Evolutionary conservation across 2,113 vertebrate species (phyloP).

Genomic region (Steatornis caripensis): DNA sequence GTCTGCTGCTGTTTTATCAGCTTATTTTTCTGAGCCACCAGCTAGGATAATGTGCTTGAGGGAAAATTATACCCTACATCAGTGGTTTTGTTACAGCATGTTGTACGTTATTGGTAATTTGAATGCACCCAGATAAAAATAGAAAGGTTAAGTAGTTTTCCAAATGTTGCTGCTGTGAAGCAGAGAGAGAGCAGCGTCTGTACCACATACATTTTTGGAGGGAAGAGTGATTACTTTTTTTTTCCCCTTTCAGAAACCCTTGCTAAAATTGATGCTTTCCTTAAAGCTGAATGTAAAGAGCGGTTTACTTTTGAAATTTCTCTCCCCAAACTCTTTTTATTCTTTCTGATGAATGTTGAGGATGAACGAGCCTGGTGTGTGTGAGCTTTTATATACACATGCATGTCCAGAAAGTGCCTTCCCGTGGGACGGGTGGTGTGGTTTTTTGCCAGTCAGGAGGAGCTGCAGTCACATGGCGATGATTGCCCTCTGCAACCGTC

Average conservation of each 20-base stretch:
- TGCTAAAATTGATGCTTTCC: background rate
- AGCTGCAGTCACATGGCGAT: background rate
- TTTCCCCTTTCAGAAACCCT: background rate
- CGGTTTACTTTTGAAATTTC: background rate
- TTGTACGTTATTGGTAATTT: slow-evolving; percentile 67
- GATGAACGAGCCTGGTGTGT: background rate
- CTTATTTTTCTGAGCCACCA: slow-evolving; percentile 65
- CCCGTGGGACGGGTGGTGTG: background rate
- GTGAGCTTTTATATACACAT: background rate
- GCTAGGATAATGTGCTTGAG: slow-evolving; percentile 62
- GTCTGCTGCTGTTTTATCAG: slow-evolving; percentile 64
- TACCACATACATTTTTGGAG: background rate
- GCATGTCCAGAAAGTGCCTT: background rate
- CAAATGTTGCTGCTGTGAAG: slow-evolving; percentile 50
- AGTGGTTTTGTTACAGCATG: slow-evolving; percentile 60
- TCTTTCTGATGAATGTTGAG: background rate
- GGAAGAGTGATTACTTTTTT: background rate
- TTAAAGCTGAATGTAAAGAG: background rate
- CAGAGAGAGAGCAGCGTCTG: slow-evolving; percentile 26
- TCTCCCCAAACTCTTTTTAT: background rate
- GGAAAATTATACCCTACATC: slow-evolving; percentile 70
- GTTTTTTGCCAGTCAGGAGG: background rate
- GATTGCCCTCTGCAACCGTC: background rate
- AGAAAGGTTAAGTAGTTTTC: slow-evolving; percentile 64
- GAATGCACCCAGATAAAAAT: slow-evolving; percentile 66